Conservation (phyloP, 2,888 invertebrate species). For the Esperia sulphurella region DNA sequence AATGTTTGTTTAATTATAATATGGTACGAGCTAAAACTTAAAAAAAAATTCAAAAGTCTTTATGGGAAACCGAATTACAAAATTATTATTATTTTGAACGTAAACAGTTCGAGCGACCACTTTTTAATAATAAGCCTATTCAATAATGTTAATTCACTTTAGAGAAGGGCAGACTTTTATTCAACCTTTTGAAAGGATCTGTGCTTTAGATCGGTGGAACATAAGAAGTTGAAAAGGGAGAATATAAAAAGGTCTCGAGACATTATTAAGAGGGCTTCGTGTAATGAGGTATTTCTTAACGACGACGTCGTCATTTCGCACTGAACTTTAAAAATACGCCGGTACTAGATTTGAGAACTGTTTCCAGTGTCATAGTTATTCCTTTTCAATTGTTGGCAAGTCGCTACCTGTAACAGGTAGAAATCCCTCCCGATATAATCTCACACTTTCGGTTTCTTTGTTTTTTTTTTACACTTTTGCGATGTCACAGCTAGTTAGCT, state of each 20-base stretch:
- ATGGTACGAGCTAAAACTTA: too few species aligned
- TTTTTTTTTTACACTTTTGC: too few species aligned
- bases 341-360: too few species aligned
- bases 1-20: too few species aligned
- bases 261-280: conserved; percentile 1
- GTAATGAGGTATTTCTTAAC: not conserved
- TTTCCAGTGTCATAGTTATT: too few species aligned
- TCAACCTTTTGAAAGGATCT: conserved; percentile 6
- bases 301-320: not conserved
- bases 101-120: conserved; percentile 8
- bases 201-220: conserved; percentile 3
- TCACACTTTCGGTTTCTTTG: not conserved
- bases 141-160: conserved; percentile 25
- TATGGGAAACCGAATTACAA: not conserved
- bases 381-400: not conserved
- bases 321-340: too few species aligned
- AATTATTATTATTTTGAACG: too few species aligned
- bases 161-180: not conserved
- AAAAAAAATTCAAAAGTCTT: too few species aligned
- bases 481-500: too few species aligned
- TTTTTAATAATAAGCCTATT: conserved; percentile 51
- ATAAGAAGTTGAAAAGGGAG: not conserved
- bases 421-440: conserved; percentile 12
- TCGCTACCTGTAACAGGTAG: conserved; percentile 25
- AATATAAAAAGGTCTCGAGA: not conserved